Evolutionary conservation across 2,888 invertebrate species (phyloP), one percentile per base, ranked within the genome.

Genomic region (Trisateles emortualis): DNA sequence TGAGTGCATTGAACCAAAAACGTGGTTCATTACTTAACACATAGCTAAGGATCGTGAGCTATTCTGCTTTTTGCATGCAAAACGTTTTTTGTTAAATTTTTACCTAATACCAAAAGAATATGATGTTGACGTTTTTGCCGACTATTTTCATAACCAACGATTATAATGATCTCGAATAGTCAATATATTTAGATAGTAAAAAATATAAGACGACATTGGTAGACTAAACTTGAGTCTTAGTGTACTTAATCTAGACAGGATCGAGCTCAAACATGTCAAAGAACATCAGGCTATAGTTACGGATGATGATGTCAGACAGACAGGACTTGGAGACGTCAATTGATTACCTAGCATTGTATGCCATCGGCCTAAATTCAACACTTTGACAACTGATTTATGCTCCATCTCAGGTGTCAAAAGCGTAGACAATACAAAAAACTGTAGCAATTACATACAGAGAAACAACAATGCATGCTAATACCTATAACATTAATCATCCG

Each of bases 1-100:
- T 85, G 89, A 88, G 92, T 89, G 89, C 91, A 88, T 86, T 90
- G 91, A 91, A 92, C 92, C 84, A 88, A 85, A 88, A 87, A 87
- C 90, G 91, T 90, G 90, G 86, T 78, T 83, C 84, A 87, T 88
- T 89, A 88, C 87, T 88, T 88, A 86, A 81, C 86, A 86, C 84
- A 80, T 78, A 83, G 79, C 72, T 72, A 39, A 64, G 74, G 78
- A 78, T 86, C 88, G 88, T 87, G 88, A 86, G 82, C 79, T 72
- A 81, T 72, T 76, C 72, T 55, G 76, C 81, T 88, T 88, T 88
- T 88, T 88, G 82, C 81, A 77, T 78, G 74, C 75, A 80, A 81
- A 80, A 78, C 57, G 68, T 79, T 85, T 86, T 88, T 86, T 84
- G 76, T 76, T 55, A 48, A 72, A 78, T 75, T 80, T 83, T 81